phyloP scores from a whole-genome alignment of 2,113 vertebrate species.

The Baryphthengus martii region DNA sequence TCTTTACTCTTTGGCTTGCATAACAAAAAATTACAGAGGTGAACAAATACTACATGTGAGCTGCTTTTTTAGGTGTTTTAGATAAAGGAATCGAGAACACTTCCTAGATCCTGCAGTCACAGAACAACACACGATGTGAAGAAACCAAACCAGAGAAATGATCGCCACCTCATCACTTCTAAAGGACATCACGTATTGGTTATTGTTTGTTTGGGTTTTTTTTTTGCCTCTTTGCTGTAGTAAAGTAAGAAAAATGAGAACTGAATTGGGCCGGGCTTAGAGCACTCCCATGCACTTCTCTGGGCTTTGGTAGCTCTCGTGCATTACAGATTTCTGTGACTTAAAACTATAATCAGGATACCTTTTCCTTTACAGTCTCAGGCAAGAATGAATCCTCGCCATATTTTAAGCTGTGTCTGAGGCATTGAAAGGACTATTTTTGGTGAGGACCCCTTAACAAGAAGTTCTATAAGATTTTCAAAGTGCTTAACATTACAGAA shows the following conservation, averaged over 20 bases:
- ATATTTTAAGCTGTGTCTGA: neutral
- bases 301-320: neutral
- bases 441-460: neutral
- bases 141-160: neutral
- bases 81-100: neutral
- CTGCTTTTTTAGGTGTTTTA: neutral
- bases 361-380: neutral
- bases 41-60: neutral
- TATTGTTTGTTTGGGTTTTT: too few relatives aligned
- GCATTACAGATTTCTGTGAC: neutral
- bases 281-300: neutral
- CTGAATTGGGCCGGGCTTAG: neutral
- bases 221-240: neutral
- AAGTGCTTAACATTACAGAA: neutral
- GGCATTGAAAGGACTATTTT: neutral
- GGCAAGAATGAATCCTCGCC: neutral
- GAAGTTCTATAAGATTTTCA: neutral
- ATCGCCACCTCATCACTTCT: neutral
- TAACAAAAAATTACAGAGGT: neutral
- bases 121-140: neutral
- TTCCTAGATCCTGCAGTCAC: neutral
- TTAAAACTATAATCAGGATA: neutral
- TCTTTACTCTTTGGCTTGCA: constrained; percentile 59
- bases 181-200: neutral
- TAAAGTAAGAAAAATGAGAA: neutral